These are phyloP conservation scores for Seira ritae DNA, from an alignment of 2,888 invertebrate species.

Conservation along the genomic window DNA sequence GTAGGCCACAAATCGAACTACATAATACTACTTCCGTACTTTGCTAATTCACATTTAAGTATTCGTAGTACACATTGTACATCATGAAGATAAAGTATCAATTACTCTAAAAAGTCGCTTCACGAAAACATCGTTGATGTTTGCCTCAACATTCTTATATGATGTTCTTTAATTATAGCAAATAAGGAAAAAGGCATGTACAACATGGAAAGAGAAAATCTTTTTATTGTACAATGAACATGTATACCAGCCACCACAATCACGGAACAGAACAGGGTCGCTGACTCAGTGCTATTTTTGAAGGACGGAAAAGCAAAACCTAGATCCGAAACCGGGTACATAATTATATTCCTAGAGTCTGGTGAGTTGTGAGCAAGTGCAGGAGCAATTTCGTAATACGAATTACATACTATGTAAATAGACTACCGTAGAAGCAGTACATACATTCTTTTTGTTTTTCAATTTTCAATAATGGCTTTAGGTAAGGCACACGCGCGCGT, in stretches of 20 bases:
- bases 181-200: background rate
- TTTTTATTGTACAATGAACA: too few relatives aligned
- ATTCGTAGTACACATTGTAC: too few relatives aligned
- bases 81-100: background rate
- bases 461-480: background rate
- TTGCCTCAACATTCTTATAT: background rate
- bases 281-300: constrained; percentile 74
- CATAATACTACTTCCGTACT: background rate
- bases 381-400: background rate
- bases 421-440: too few relatives aligned
- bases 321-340: constrained; percentile 27
- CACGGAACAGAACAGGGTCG: constrained; percentile 68
- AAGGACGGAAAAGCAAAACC: constrained; percentile 64
- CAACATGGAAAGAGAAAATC: constrained; percentile 4
- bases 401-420: background rate
- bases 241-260: background rate
- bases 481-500: constrained; percentile 3
- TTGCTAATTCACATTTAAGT: background rate
- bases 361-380: constrained; percentile 1
- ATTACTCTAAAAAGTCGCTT: constrained; percentile 3
- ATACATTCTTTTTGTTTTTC: too few relatives aligned
- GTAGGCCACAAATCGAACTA: too few relatives aligned
- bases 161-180: constrained; percentile 7
- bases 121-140: background rate
- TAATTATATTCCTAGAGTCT: background rate